Evolutionary conservation across 2,888 invertebrate species (phyloP), one percentile per base, ranked within the genome.

Genomic region (Zhengitettix transpicula): DNA sequence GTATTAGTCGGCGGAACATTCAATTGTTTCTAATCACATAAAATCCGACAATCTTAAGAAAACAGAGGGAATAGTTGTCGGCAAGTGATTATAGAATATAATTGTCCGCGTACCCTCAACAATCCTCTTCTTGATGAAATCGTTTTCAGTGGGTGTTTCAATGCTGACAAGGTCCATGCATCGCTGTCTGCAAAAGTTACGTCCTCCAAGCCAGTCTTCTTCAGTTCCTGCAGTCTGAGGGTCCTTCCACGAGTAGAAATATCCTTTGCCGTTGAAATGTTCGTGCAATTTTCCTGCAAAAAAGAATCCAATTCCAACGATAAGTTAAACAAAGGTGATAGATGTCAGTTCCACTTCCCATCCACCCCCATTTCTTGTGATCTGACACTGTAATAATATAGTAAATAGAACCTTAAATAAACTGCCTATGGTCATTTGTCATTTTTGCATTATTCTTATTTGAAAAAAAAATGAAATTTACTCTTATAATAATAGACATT

Each of bases 161-260:
- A 92, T 72, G 3, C 89, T 88, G 55, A 91, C 86, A 56, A 88
- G 81, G 73, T 92, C 92, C 92, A 92, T 92, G 74, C 92, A 92
- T 61, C 89, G 83, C 74, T 87, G 83, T 63, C 92, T 80, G 74
- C 92, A 92, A 74, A 82, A 89, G 72, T 92, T 92, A 68, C 92
- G 81, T 28, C 84, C 89, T 55, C 83, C 84, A 65, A 92, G 73
- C 91, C 91, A 91, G 74, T 91, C 89, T 66, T 86, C 81, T 71
- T 90, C 87, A 56, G 84, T 83, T 40, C 83, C 83, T 64, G 81
- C 81, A 42, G 87, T 79, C 28, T 82, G 80, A 8, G 83, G 84
- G 69, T 90, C 89, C 61, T 85, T 82, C 90, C 90, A 90, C 52
- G 89, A 89, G 78, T 89, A 91, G 78, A 88, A 89, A 72, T 92